Evolutionary conservation across 2,797 vertebrate genomes (phyloP).

Genomic region (Thripadectes ignobilis): DNA sequence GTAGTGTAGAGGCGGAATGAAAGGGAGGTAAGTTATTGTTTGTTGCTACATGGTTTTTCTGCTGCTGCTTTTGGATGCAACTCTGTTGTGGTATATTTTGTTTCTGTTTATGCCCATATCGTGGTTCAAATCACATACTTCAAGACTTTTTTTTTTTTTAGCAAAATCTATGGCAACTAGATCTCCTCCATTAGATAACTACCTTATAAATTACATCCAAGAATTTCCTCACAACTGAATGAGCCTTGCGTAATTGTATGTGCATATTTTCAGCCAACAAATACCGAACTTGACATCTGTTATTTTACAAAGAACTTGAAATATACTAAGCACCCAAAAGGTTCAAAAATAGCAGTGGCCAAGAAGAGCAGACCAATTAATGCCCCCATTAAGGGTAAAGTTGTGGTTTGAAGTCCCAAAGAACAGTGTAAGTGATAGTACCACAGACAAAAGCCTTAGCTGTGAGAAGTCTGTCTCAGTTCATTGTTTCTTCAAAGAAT

Average conservation of each 20-base stretch:
- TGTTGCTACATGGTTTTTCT: background rate
- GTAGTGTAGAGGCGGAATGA: background rate
- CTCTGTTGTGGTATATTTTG: background rate
- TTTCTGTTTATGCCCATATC: background rate
- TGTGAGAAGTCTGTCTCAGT: background rate
- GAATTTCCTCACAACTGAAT: background rate
- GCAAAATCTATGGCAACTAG: background rate
- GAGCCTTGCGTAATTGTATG: background rate
- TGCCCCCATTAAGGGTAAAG: background rate
- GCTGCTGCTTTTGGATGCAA: background rate
- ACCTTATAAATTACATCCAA: background rate
- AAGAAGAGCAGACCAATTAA: background rate
- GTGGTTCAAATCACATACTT: background rate
- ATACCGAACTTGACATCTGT: background rate
- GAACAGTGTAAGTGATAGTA: background rate
- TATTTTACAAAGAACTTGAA: constrained; percentile 9
- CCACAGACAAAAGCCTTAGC: background rate
- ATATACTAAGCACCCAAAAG: background rate
- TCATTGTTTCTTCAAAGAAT: constrained; percentile 28
- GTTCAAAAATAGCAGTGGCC: background rate
- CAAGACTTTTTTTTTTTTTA: background rate
- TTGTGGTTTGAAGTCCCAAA: background rate
- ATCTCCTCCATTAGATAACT: background rate
- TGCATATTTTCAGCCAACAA: background rate
- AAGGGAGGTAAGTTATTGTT: background rate